Base-by-base conservation (phyloP, 2,113 vertebrate genomes). In the Platanista minor region DNA sequence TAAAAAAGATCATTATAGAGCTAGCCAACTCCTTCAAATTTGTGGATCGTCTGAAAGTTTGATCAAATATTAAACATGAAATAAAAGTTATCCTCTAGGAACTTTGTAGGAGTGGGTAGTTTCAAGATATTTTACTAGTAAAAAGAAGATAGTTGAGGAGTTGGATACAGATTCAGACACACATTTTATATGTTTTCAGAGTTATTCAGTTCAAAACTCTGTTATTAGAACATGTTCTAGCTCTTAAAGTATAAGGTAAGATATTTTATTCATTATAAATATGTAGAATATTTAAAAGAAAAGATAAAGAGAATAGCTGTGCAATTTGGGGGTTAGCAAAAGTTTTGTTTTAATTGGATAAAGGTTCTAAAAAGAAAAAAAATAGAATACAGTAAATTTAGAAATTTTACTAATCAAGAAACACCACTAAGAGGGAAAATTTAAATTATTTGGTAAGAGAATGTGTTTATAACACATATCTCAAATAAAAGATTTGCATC, bases 101-200 rank as follows among this genome's bases (percentile, higher is more conserved):
- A 84, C 29, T 88, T 97, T 66, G 46, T 90, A 97, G 69, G 6
- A 96, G 71, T 89, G n/a, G 81, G 9, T 52, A 92, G 20, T 92
- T 98, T 95, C 27, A 41, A 27, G 23, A 86, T 92, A 86, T 94
- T 96, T 88, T 15, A 71, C 90, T 96, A 80, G 74, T 97, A 94
- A 96, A 92, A 98, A 85, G 87, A 11, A 54, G 43, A 74, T 46
- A 74, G 20, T 66, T 94, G 10, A 10, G 13, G 6, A 90, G 17
- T 74, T 72, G 78, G 23, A 5, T 41, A 72, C 8, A 64, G 17
- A 69, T 57, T 21, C 21, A 41, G 75, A 97, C 33, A 75, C 27
- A 94, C 46, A 90, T 54, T 66, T 97, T 27, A 57, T 96, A 91
- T 75, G 21, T 27, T 84, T 54, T 91, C 52, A 87, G 80, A 97